Evolutionary conservation across 1,140 invertebrate species (phyloP).

Genomic region (Bathynomus jamesi): DNA sequence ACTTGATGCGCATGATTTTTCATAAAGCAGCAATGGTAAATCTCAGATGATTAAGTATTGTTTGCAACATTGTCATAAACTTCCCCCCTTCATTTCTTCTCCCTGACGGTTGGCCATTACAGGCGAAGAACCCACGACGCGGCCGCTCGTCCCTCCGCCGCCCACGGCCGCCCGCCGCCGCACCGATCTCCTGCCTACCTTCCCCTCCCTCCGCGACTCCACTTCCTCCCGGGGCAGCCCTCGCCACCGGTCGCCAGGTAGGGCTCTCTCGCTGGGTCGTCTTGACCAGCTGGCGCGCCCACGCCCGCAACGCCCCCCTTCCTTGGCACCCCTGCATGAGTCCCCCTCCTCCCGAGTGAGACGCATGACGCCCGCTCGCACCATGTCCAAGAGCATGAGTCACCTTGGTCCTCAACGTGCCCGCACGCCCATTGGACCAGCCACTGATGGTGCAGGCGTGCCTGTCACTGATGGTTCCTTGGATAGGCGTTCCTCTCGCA

Average conservation of each 20-base stretch:
- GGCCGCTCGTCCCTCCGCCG: slow-evolving; percentile 29
- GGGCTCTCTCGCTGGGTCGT: slow-evolving; percentile 83
- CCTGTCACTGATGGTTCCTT: slow-evolving; percentile 25
- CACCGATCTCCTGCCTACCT: slow-evolving; percentile 81
- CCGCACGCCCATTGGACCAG: slow-evolving; percentile 39
- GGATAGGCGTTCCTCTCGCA: slow-evolving; percentile 48
- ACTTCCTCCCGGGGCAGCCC: slow-evolving; percentile 24
- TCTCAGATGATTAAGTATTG: no score
- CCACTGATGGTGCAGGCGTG: slow-evolving; percentile 34
- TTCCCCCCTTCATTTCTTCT: no score
- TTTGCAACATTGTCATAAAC: no score
- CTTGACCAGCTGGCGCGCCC: slow-evolving; percentile 74
- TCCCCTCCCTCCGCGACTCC: slow-evolving; percentile 52
- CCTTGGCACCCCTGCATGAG: slow-evolving; percentile 39
- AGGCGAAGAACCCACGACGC: slow-evolving; percentile 38
- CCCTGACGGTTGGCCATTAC: background rate
- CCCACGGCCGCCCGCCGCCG: slow-evolving; percentile 55
- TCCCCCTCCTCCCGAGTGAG: slow-evolving; percentile 26
- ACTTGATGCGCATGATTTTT: no score
- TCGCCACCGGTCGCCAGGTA: slow-evolving; percentile 46
- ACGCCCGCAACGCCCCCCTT: slow-evolving; percentile 46
- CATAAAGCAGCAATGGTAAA: no score
- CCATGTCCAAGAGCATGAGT: slow-evolving; percentile 53
- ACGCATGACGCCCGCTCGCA: slow-evolving; percentile 42
- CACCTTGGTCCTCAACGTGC: slow-evolving; percentile 39